A percentile compares a stretch with the other conserved stretches of the same genome.
phyloP scores from a whole-genome alignment of 2,888 invertebrate species.

The Merodon equestris region DNA sequence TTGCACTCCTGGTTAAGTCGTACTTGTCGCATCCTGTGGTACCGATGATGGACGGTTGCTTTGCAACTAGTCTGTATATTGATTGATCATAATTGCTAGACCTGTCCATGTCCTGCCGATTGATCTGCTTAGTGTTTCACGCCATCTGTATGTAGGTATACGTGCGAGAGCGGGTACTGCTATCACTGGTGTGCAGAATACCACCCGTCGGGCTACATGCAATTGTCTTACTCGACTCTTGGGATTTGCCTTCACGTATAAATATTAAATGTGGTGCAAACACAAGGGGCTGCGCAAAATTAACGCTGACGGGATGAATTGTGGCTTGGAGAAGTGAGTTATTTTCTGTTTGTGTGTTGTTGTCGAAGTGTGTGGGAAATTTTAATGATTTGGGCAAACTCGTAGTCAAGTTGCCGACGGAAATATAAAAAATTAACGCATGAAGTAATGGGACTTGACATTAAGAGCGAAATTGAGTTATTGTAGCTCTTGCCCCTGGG shows the following conservation, averaged over 20 bases:
- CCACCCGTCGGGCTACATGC: slow-evolving; percentile 52
- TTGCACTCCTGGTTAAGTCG: neutral
- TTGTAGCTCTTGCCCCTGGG: no score
- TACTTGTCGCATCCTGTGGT: slow-evolving; percentile 38
- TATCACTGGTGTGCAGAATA: slow-evolving; percentile 3
- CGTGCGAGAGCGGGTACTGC: slow-evolving; percentile 12
- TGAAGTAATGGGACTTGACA: no score
- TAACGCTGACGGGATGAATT: no score
- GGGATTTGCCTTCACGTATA: no score
- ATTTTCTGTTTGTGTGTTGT: no score
- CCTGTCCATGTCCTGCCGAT: slow-evolving; percentile 57
- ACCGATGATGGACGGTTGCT: slow-evolving; percentile 44
- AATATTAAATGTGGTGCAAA: neutral
- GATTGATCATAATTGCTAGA: slow-evolving; percentile 57
- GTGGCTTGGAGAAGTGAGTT: no score
- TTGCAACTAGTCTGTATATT: slow-evolving; percentile 32
- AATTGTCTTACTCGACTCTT: slow-evolving; percentile 33
- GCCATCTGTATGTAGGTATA: slow-evolving; percentile 45
- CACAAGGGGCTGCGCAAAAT: neutral
- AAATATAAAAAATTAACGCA: no score
- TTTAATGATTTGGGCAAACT: no score
- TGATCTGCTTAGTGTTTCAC: slow-evolving; percentile 51
- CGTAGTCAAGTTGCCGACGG: no score
- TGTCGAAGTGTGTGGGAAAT: no score
- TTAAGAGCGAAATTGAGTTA: no score